Evolutionary conservation across 2,797 vertebrate genomes (phyloP).

Genomic region (Adrianichthys oophorus): DNA sequence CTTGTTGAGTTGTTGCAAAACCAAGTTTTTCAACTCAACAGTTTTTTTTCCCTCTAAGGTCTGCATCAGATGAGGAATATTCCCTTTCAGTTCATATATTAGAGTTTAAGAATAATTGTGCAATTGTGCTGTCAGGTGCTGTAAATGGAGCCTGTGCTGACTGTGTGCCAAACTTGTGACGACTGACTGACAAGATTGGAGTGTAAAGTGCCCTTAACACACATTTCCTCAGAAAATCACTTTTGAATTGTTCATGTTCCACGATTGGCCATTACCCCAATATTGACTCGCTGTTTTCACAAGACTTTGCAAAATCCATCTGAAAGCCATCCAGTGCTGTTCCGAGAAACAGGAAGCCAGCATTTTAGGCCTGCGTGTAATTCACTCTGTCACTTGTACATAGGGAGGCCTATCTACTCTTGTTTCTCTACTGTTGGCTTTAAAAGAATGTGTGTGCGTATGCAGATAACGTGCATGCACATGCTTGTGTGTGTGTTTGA

Average conservation of each 20-base stretch:
- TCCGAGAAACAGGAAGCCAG: conserved; percentile 57
- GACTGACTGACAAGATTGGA: conserved; percentile 49
- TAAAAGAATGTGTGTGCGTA: conserved; percentile 47
- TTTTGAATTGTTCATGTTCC: conserved; percentile 60
- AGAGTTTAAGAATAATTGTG: conserved; percentile 14
- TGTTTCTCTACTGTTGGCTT: conserved; percentile 69
- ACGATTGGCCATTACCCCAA: conserved; percentile 61
- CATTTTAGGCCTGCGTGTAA: conserved; percentile 71
- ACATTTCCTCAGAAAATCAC: conserved; percentile 65
- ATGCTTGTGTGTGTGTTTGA: conserved; percentile 22
- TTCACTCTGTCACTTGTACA: conserved; percentile 68
- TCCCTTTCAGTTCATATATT: conserved; percentile 19
- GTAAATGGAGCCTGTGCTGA: conserved; percentile 53
- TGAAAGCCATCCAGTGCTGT: conserved; percentile 63
- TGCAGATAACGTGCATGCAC: conserved; percentile 14
- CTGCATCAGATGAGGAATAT: conserved; percentile 26
- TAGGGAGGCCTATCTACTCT: conserved; percentile 65
- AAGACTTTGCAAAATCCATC: conserved; percentile 64
- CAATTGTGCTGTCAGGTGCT: conserved; percentile 30
- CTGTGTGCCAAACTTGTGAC: conserved; percentile 41
- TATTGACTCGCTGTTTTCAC: conserved; percentile 71
- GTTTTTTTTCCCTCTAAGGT: background rate
- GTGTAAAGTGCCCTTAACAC: conserved; percentile 63
- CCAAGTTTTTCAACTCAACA: conserved; percentile 49
- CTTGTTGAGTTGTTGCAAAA: conserved; percentile 47